phyloP scores from a whole-genome alignment of 2,888 invertebrate species.

The Acrocyrtus sp. region DNA sequence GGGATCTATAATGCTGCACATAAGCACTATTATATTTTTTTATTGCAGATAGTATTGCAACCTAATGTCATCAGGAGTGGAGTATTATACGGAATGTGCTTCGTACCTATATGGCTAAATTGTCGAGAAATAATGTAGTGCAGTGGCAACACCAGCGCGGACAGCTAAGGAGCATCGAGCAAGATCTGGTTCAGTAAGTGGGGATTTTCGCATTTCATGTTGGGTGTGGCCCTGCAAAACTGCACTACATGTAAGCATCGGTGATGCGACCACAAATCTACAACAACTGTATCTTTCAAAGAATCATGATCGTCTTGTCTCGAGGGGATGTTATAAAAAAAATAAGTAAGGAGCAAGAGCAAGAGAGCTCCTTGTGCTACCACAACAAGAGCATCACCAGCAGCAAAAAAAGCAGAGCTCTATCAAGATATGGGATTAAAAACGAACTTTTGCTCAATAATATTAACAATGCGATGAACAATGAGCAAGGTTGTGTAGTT shows the following conservation, averaged over 20 bases:
- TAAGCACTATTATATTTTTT: no score
- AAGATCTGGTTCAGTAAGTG: constrained; percentile 15
- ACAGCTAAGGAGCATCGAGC: neutral
- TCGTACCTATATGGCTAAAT: neutral
- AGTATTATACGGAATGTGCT: neutral
- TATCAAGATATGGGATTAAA: neutral
- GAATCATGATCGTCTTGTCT: constrained; percentile 18
- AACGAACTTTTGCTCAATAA: neutral
- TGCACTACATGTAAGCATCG: neutral
- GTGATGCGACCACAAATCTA: constrained; percentile 1
- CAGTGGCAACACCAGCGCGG: neutral
- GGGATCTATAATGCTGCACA: no score
- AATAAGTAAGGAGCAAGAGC: no score
- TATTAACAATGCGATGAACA: neutral
- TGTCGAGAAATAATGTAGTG: no score
- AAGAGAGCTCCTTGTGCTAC: neutral
- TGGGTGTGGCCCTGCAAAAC: constrained; percentile 35
- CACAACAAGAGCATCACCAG: neutral
- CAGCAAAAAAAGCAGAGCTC: neutral
- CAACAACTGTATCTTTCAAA: constrained; percentile 10
- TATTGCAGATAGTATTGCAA: constrained; percentile 6
- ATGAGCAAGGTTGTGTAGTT: constrained; percentile 7
- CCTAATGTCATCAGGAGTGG: neutral
- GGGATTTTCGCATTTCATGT: constrained; percentile 10
- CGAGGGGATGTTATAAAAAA: constrained; percentile 20